These are phyloP conservation scores for Cyprinodon variegatus DNA, from an alignment of 2,113 vertebrate species.

Conservation along the genomic window DNA sequence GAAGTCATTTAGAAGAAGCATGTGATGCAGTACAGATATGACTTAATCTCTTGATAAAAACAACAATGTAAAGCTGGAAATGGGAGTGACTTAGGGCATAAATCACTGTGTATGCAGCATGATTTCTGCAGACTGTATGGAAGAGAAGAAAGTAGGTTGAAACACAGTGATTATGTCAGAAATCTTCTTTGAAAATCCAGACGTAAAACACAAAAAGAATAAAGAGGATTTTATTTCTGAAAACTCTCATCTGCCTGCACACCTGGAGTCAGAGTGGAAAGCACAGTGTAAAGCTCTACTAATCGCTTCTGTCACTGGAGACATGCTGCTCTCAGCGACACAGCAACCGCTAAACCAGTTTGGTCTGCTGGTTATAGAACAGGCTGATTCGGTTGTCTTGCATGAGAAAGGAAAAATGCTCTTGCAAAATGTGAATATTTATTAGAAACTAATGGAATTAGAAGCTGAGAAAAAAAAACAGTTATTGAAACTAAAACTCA, in stretches of 20 bases:
- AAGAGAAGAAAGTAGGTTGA: neutral
- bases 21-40: neutral
- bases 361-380: too few species aligned
- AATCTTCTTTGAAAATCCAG: slow-evolving; percentile 17
- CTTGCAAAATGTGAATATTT: too few species aligned
- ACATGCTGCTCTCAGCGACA: neutral
- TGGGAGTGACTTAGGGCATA: slow-evolving; percentile 6
- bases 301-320: neutral
- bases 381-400: too few species aligned
- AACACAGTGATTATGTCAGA: neutral
- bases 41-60: slow-evolving; percentile 13
- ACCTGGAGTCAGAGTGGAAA: neutral
- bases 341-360: neutral
- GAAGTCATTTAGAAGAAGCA: neutral
- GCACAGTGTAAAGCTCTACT: neutral
- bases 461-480: too few species aligned
- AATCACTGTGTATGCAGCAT: neutral
- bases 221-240: neutral
- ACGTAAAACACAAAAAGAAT: neutral
- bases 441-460: too few species aligned
- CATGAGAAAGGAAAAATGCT: too few species aligned
- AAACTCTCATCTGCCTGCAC: neutral
- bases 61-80: neutral
- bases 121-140: slow-evolving; percentile 1
- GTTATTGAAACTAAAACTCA: too few species aligned